A percentile compares a stretch with the other conserved stretches of the same genome.
Conservation (phyloP, 2,888 invertebrate species). For the Drosophila gaucha region DNA sequence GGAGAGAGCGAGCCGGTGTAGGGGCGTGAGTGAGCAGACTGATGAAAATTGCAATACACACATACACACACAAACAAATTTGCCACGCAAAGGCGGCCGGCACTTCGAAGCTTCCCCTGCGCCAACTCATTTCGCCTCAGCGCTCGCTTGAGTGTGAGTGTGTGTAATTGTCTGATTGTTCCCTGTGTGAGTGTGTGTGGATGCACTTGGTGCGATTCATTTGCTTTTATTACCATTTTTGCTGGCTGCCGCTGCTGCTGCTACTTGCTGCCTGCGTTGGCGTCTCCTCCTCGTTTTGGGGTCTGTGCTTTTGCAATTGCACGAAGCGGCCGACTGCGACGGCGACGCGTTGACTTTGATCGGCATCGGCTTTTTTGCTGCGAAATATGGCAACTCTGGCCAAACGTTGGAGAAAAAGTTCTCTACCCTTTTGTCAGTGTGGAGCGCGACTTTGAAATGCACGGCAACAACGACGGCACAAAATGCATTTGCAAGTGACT, state of each 20-base stretch:
- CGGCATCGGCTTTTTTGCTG: slow-evolving; percentile 52
- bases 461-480: slow-evolving; percentile 52
- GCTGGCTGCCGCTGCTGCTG: slow-evolving; percentile 29
- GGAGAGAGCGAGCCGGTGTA: slow-evolving; percentile 23
- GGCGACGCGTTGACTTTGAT: slow-evolving; percentile 58
- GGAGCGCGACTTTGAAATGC: slow-evolving; percentile 83
- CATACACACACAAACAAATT: slow-evolving; percentile 51
- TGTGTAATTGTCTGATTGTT: slow-evolving; percentile 56
- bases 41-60: slow-evolving; percentile 76
- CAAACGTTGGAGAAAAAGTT: slow-evolving; percentile 78
- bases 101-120: slow-evolving; percentile 56
- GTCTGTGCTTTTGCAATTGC: slow-evolving; percentile 57
- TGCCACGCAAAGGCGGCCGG: slow-evolving; percentile 77
- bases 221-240: slow-evolving; percentile 78
- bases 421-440: slow-evolving; percentile 83
- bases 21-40: slow-evolving; percentile 47
- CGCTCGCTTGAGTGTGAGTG: slow-evolving; percentile 18
- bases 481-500: slow-evolving; percentile 29
- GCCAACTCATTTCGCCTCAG: slow-evolving; percentile 14
- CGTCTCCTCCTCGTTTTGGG: slow-evolving; percentile 51
- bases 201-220: slow-evolving; percentile 82
- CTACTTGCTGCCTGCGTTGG: slow-evolving; percentile 55
- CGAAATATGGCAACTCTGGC: slow-evolving; percentile 72
- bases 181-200: slow-evolving; percentile 41
- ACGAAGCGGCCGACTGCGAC: slow-evolving; percentile 48